Percentiles rank a stretch among this genome's conserved stretches.
Conservation (phyloP, 2,888 invertebrate genomes). For the Drosophila hamatofila region DNA sequence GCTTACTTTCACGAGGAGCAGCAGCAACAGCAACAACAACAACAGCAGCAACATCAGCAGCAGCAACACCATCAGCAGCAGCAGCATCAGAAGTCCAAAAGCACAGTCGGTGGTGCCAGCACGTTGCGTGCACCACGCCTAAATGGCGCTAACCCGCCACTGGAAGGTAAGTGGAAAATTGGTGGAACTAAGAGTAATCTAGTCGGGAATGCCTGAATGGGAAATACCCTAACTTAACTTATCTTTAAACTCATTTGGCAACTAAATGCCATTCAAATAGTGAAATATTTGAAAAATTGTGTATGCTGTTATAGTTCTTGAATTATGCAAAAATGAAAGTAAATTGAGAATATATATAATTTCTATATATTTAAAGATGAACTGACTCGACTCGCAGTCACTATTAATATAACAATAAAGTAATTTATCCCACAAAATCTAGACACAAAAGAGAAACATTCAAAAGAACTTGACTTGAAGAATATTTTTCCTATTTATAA, state of each 20-base stretch:
- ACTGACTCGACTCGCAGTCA: neutral
- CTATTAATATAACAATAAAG: too few relatives aligned
- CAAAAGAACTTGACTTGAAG: neutral
- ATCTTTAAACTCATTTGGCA: too few relatives aligned
- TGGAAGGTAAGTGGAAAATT: conserved; percentile 82
- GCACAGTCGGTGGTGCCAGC: conserved; percentile 60
- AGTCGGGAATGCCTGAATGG: neutral
- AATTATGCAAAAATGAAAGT: neutral
- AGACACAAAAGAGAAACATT: neutral
- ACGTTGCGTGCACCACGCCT: conserved; percentile 75
- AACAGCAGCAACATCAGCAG: conserved; percentile 82
- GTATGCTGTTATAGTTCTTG: too few relatives aligned
- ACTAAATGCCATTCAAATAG: neutral
- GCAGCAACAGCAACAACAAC: conserved; percentile 82
- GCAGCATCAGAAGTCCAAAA: conserved; percentile 53
- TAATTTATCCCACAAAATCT: too few relatives aligned
- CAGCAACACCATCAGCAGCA: conserved; percentile 62
- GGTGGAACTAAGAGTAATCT: too few relatives aligned
- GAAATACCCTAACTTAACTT: neutral
- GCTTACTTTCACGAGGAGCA: conserved; percentile 90
- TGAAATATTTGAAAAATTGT: neutral
- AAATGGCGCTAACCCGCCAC: conserved; percentile 84
- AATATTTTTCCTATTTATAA: neutral
- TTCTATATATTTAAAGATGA: neutral
- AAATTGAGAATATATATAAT: neutral